Evolutionary conservation across 2,797 vertebrate species (phyloP).

Genomic region (Kryptopterus vitreolus): DNA sequence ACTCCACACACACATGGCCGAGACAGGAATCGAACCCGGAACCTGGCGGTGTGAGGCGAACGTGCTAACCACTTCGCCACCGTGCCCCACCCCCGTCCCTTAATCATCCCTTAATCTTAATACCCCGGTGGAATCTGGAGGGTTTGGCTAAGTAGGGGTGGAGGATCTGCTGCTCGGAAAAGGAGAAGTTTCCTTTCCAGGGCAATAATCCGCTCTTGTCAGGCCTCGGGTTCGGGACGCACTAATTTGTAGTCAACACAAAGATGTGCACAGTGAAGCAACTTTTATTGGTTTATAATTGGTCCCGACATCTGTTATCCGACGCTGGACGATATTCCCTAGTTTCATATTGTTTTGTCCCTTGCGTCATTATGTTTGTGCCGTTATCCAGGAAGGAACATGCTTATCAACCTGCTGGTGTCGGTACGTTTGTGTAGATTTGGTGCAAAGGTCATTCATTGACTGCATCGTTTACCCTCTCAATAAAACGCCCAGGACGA

Average conservation of each 20-base stretch:
- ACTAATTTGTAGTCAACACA: no score
- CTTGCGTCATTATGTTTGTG: slow-evolving; percentile 32
- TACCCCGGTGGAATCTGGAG: slow-evolving; percentile 63
- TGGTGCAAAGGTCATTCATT: not conserved
- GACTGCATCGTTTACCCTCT: slow-evolving; percentile 21
- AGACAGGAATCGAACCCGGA: no score
- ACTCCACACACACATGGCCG: no score
- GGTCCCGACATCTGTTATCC: slow-evolving; percentile 35
- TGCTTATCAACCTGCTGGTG: slow-evolving; percentile 12
- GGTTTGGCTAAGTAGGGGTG: slow-evolving; percentile 59
- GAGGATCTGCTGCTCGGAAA: not conserved
- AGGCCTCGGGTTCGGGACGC: not conserved
- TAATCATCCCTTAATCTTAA: slow-evolving; percentile 65
- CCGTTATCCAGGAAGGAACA: slow-evolving; percentile 43
- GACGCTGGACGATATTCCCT: slow-evolving; percentile 26
- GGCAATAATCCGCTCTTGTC: not conserved
- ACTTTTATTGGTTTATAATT: slow-evolving; percentile 7
- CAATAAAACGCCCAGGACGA: not conserved
- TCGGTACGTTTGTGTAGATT: not conserved
- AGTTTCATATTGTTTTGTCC: slow-evolving; percentile 1
- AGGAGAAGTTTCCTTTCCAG: slow-evolving; percentile 21
- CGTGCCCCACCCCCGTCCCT: not conserved
- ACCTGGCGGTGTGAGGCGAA: no score
- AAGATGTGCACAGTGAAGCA: not conserved
- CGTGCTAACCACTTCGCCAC: no score